Evolutionary conservation across 2,888 invertebrate species (phyloP).

Genomic region (Tridacna crocea): DNA sequence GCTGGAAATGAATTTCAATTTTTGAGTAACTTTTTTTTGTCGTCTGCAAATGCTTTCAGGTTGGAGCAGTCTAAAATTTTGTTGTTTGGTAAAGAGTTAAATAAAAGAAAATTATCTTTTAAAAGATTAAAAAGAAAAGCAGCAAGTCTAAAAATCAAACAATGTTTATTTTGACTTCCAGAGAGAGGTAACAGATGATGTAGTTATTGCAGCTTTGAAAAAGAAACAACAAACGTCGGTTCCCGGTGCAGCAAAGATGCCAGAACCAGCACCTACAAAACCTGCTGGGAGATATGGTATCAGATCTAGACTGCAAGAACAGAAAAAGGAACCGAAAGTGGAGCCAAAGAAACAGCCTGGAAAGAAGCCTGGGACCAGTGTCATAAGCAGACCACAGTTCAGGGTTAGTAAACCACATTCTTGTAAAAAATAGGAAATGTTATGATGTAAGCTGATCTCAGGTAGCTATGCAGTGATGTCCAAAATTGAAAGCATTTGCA

Average conservation of each 20-base stretch:
- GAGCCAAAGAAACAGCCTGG: constrained; percentile 50
- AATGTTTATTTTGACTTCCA: constrained; percentile 24
- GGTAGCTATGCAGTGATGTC: too few relatives aligned
- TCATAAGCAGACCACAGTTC: constrained; percentile 40
- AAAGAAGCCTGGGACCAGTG: constrained; percentile 29
- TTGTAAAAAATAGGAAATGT: too few relatives aligned
- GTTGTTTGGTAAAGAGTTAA: too few relatives aligned
- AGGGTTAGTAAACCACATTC: constrained; percentile 31
- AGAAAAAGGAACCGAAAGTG: constrained; percentile 43
- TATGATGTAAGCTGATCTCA: too few relatives aligned
- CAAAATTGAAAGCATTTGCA: too few relatives aligned
- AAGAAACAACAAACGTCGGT: constrained; percentile 55
- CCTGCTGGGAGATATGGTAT: constrained; percentile 43
- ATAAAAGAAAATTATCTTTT: too few relatives aligned
- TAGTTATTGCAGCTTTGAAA: constrained; percentile 61
- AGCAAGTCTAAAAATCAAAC: not conserved
- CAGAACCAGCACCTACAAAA: constrained; percentile 53
- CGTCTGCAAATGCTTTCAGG: too few relatives aligned
- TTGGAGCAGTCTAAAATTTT: too few relatives aligned
- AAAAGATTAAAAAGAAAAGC: not conserved
- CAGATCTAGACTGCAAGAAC: constrained; percentile 41
- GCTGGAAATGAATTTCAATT: too few relatives aligned
- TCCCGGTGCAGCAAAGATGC: constrained; percentile 58
- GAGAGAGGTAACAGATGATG: constrained; percentile 69
- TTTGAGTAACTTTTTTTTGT: too few relatives aligned